Evolutionary conservation across 2,797 vertebrate genomes (phyloP), one percentile per base, ranked within the genome.

Genomic region (Sebastes reedi): DNA sequence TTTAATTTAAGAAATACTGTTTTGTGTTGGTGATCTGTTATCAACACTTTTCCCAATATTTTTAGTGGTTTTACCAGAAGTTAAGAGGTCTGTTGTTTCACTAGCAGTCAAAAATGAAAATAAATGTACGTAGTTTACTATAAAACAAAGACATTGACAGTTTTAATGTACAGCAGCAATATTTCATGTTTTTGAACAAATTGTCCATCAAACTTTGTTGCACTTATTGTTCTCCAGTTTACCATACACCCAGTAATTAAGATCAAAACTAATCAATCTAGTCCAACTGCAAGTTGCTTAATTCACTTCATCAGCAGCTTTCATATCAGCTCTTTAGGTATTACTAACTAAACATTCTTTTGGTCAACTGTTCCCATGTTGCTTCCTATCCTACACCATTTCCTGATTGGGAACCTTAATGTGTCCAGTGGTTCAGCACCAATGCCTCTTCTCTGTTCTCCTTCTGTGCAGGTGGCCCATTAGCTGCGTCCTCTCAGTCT

Each of bases 401-500:
- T 50, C 32, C 29, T 80, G 34, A 39, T 16, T 59, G 12, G n/a
- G 14, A 7, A 11, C 16, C 20, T 22, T 39, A 6, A 12, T 20
- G 3, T 50, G 22, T 70, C 4, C 14, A 29, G 12, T 6, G 5
- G 11, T 58, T 52, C 60, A 39, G 70, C 56, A 60, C 5, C 59
- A 24, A 0, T 22, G 27, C 50, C 50, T 54, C 20, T n/a, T 8
- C n/a, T 60, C n/a, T 18, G 11, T 32, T 27, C 10, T 18, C 39
- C 12, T 16, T 60, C 20, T 29, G 27, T 16, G 6, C 29, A 30
- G 24, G 56, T 30, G 12, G 14, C 9, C n/a, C 69, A 22, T 54
- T 56, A 82, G 56, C 72, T 86, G 20, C 70, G 27, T 30, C 84
- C 8, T 20, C 29, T 69, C 77, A 84, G 62, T 82, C 97, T 94